Base-by-base conservation (phyloP, 2,888 invertebrate species). In the Pseudococcus viburni region DNA sequence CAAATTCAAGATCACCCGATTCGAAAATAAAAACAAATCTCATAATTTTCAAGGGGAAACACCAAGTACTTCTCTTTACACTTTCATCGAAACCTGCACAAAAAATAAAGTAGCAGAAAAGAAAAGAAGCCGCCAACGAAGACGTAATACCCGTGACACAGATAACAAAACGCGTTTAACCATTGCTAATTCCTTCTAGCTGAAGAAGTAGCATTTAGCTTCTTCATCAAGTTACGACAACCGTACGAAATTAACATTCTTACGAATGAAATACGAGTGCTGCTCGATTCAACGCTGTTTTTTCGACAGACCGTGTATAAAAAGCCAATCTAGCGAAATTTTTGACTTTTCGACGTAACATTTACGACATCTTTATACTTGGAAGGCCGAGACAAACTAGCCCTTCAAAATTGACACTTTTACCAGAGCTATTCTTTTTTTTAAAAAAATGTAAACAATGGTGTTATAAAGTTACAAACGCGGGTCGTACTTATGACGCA, bases 181-280 rank as follows among this genome's bases (percentile, higher is more conserved):
- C 86, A 64, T 86, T 33, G 64, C 80, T 83, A 83, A 83, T 83
- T 83, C 12, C 22, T 83, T 64, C n/a, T 42, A 7, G 15, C 33
- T 11, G 42, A 64, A 86, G 68, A 42, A 86, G 39, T 33, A 64
- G 59, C 42, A 19, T 19, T 55, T 55, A 59, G 39, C 39, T 68
- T 86, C 86, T 86, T 86, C 42, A 86, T 86, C 86, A 68, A 42
- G 46, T 55, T 64, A 86, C 39, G 86, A 86, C 86, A 86, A 86
- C 33, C 86, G 86, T 86, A 39, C 68, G 33, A 64, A 86, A 86
- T 64, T 64, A 86, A 39, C 64, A 26, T 86, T 86, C 55, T 55
- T 59, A 68, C 6, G 86, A 11, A 59, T 42, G 64, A 86, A 86
- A 59, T 9, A 86, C 22, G 26, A 33, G 39, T 64, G 26, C 12